Evolutionary conservation across 2,113 vertebrate species (phyloP).

Genomic region (Chrysemys picta): DNA sequence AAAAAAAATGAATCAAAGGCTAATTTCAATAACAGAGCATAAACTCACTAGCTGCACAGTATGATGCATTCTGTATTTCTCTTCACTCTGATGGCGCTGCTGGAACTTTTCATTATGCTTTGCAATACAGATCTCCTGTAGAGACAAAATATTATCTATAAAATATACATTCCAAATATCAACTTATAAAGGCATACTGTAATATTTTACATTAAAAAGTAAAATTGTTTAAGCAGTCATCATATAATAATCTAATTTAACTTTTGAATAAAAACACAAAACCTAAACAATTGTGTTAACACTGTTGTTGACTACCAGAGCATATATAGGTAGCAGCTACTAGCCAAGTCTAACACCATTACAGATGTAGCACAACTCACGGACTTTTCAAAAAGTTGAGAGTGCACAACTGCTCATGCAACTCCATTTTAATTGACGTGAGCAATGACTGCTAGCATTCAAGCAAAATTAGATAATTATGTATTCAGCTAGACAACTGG

Average conservation of each 20-base stretch:
- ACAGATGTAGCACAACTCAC: not conserved
- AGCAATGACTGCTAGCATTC: not conserved
- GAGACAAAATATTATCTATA: slow-evolving; percentile 51
- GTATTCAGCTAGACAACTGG: not conserved
- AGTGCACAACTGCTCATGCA: not conserved
- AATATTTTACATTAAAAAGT: not conserved
- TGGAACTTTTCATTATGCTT: slow-evolving; percentile 94
- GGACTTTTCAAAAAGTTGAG: not conserved
- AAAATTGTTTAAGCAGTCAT: not conserved
- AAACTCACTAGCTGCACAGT: slow-evolving; percentile 80
- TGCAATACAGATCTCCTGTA: slow-evolving; percentile 94
- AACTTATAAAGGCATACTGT: not conserved
- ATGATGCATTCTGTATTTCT: slow-evolving; percentile 78
- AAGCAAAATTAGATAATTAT: not conserved
- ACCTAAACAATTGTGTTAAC: not conserved
- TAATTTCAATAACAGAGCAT: not conserved
- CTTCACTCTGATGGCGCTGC: slow-evolving; percentile 80
- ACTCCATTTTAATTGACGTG: not conserved
- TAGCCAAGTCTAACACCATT: not conserved
- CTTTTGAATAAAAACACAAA: not conserved
- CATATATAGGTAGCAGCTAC: not conserved
- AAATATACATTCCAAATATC: not conserved
- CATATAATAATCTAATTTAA: not conserved
- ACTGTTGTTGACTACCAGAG: not conserved
- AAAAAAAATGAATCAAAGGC: not conserved